Percentiles rank a stretch among this genome's conserved stretches.
Evolutionary conservation across 2,113 vertebrate genomes (phyloP).

Genomic region (Macaca mulatta): DNA sequence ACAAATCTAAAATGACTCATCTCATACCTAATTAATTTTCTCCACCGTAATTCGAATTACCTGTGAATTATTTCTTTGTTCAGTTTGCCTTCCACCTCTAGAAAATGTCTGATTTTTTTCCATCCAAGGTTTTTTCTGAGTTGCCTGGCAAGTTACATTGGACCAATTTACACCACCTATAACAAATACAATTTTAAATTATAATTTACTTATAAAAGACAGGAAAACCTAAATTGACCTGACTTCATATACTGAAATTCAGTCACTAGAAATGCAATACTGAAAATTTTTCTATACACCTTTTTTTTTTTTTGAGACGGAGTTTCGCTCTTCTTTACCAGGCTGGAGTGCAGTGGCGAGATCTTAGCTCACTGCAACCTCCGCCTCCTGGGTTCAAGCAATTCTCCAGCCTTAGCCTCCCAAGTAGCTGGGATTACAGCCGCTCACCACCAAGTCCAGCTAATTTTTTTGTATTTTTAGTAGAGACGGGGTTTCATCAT

Average conservation of each 20-base stretch:
- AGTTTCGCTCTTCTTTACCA: too few relatives aligned
- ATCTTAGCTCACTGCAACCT: too few relatives aligned
- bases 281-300: background rate
- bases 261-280: background rate
- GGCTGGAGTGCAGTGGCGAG: too few relatives aligned
- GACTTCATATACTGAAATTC: constrained; percentile 1
- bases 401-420: too few relatives aligned
- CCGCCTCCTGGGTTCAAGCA: too few relatives aligned
- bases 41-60: constrained; percentile 80
- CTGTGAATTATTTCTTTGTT: constrained; percentile 91
- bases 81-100: constrained; percentile 90
- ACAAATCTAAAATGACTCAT: background rate
- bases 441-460: too few relatives aligned
- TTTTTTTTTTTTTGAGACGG: too few relatives aligned
- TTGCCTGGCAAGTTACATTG: constrained; percentile 91
- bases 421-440: too few relatives aligned
- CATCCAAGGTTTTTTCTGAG: constrained; percentile 91
- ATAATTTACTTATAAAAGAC: constrained; percentile 23
- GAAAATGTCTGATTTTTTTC: constrained; percentile 90
- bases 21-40: constrained; percentile 13
- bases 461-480: too few relatives aligned
- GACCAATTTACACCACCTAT: constrained; percentile 88
- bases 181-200: constrained; percentile 66
- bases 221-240: background rate
- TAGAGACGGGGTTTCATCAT: too few relatives aligned